Percentiles rank a stretch among this genome's conserved stretches.
Conservation (phyloP, 2,888 invertebrate species). For the Pemphredon lugubris region DNA sequence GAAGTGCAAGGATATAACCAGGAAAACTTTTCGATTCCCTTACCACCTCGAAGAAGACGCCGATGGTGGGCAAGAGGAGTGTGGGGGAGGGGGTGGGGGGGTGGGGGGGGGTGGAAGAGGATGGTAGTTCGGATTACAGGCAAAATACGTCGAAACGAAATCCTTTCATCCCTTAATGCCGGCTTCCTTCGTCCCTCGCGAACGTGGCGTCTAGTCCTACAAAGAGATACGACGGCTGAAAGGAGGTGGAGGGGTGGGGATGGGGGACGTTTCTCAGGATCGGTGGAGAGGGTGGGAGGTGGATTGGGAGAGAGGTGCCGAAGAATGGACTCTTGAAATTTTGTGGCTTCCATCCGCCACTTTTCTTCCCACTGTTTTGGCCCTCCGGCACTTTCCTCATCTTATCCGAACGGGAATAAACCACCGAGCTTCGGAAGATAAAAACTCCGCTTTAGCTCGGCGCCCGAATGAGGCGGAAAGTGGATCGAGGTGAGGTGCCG, state of each 20-base stretch:
- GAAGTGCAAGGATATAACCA: constrained; percentile 40
- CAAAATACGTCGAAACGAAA: constrained; percentile 76
- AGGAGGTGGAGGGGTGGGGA: not conserved
- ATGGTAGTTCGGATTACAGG: constrained; percentile 70
- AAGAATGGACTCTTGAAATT: constrained; percentile 63
- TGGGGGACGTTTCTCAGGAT: not conserved
- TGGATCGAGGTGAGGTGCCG: too few relatives aligned
- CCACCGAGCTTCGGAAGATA: constrained; percentile 43
- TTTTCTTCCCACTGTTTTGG: constrained; percentile 21
- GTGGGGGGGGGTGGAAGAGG: constrained; percentile 13
- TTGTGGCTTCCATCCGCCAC: constrained; percentile 44
- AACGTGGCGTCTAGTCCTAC: not conserved
- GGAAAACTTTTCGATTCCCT: constrained; percentile 36
- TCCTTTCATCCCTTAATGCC: constrained; percentile 74
- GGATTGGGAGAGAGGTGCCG: constrained; percentile 39
- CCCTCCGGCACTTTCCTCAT: constrained; percentile 9
- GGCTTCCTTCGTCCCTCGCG: constrained; percentile 16
- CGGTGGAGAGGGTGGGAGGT: too few relatives aligned
- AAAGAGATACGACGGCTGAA: not conserved
- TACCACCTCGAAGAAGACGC: not conserved
- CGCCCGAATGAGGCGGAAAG: constrained; percentile 18
- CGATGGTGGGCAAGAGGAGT: too few relatives aligned
- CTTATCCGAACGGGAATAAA: constrained; percentile 42
- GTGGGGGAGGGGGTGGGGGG: constrained; percentile 3
- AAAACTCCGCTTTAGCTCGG: constrained; percentile 31